These are phyloP conservation scores for Drosophila nannoptera DNA, from an alignment of 1,140 invertebrate genomes.

Conservation along the genomic window DNA sequence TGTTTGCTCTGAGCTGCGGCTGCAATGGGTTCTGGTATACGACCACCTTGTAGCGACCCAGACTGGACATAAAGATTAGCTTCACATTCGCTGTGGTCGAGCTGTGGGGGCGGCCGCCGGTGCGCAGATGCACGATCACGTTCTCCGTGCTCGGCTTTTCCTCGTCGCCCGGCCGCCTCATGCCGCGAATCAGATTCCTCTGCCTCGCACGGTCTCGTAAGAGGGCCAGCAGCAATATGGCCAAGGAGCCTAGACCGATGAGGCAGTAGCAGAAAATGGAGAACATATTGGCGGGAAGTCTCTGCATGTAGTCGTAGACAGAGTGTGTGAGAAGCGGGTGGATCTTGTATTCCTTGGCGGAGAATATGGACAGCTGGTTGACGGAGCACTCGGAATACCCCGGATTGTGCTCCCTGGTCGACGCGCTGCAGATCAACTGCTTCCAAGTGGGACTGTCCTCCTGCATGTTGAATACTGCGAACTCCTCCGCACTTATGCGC, in stretches of 20 bases:
- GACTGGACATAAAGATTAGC: constrained; percentile 23
- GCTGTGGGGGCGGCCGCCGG: constrained; percentile 4
- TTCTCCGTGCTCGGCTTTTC: constrained; percentile 5
- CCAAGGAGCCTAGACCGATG: not conserved
- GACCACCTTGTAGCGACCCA: constrained; percentile 27
- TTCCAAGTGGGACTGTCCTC: constrained; percentile 8
- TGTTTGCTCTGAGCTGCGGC: constrained; percentile 11
- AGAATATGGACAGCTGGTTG: constrained; percentile 13
- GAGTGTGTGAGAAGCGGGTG: not conserved
- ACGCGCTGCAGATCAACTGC: not conserved
- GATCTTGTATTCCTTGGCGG: constrained; percentile 8
- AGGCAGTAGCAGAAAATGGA: constrained; percentile 5
- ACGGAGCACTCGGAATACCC: not conserved
- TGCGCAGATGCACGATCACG: constrained; percentile 15
- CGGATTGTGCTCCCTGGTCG: not conserved
- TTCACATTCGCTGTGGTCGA: constrained; percentile 23
- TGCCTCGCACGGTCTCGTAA: not conserved
- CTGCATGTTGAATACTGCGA: not conserved
- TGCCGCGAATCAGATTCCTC: constrained; percentile 24
- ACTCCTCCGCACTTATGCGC: constrained; percentile 12
- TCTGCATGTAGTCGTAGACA: no score
- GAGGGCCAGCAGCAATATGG: not conserved
- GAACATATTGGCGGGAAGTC: not conserved
- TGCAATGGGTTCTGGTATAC: constrained; percentile 29
- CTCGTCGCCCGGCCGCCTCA: constrained; percentile 11